A percentile compares a stretch with the other conserved stretches of the same genome.
phyloP scores from a whole-genome alignment of 2,888 invertebrate genomes.

The Coecobrya sp. region DNA sequence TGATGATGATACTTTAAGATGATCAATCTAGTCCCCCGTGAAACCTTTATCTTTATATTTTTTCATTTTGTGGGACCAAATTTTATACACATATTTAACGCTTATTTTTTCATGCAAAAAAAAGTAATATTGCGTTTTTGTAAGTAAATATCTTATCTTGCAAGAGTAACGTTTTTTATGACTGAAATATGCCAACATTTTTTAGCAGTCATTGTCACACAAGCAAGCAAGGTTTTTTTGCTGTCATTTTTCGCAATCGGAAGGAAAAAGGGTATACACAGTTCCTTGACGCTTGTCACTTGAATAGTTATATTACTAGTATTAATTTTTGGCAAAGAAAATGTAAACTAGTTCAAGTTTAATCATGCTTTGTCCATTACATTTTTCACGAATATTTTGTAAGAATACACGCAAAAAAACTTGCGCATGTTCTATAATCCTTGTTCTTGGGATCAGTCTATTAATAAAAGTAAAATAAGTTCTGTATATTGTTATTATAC shows the following conservation, averaged over 20 bases:
- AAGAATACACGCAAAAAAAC: too few relatives aligned
- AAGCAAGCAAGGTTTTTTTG: neutral
- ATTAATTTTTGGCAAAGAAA: neutral
- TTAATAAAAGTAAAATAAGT: neutral
- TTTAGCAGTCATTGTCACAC: slow-evolving; percentile 35
- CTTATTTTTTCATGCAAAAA: slow-evolving; percentile 13
- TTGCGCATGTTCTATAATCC: neutral
- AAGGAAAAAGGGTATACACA: slow-evolving; percentile 1
- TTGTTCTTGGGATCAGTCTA: slow-evolving; percentile 6
- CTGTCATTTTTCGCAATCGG: slow-evolving; percentile 10
- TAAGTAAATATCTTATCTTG: too few relatives aligned
- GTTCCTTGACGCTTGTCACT: slow-evolving; percentile 14
- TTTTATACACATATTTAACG: too few relatives aligned
- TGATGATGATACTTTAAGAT: neutral
- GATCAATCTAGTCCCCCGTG: slow-evolving; percentile 11
- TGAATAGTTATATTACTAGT: too few relatives aligned
- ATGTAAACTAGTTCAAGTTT: slow-evolving; percentile 47
- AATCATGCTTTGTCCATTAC: slow-evolving; percentile 31
- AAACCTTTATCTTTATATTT: neutral
- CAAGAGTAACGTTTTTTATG: too few relatives aligned
- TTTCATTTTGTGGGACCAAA: too few relatives aligned
- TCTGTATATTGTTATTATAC: neutral
- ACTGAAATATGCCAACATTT: neutral
- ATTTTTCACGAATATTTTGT: too few relatives aligned
- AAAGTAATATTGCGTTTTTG: too few relatives aligned